Conservation (phyloP, 2,113 vertebrate genomes). For the Astur gentilis region DNA sequence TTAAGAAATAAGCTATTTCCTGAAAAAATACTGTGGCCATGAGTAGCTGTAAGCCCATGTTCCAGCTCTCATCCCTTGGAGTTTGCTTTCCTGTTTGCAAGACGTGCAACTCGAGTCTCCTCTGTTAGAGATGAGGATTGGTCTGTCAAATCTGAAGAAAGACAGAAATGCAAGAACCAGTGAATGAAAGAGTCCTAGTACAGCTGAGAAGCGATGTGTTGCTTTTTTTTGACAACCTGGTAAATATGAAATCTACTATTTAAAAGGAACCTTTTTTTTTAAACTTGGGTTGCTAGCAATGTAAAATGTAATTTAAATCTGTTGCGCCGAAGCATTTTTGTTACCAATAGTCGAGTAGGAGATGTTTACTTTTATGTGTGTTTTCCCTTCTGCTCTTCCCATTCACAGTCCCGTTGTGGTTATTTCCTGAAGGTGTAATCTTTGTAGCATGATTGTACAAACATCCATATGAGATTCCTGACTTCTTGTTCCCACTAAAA, state of each 20-base stretch:
- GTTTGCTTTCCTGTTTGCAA: neutral
- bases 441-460: slow-evolving; percentile 80
- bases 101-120: neutral
- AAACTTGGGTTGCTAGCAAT: slow-evolving; percentile 52
- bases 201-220: slow-evolving; percentile 24
- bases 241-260: slow-evolving; percentile 12
- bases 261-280: slow-evolving; percentile 1
- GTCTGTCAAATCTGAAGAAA: neutral
- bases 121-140: neutral
- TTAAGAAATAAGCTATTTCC: neutral
- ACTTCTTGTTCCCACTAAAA: slow-evolving; percentile 64
- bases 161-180: slow-evolving; percentile 1
- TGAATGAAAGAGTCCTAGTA: neutral
- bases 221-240: slow-evolving; percentile 12
- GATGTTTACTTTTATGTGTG: slow-evolving; percentile 63
- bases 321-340: slow-evolving; percentile 43
- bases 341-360: slow-evolving; percentile 24
- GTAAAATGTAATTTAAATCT: slow-evolving; percentile 55
- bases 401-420: slow-evolving; percentile 27
- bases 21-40: neutral
- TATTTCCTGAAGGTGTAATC: slow-evolving; percentile 63
- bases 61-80: neutral
- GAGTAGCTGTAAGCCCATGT: neutral
- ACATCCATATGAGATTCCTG: slow-evolving; percentile 57
- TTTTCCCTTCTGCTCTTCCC: slow-evolving; percentile 56